Evolutionary conservation across 30 jellyfish, hydroid and myxozoan genomes (phyloP).

Genomic region (Cassiopea xamachana): DNA sequence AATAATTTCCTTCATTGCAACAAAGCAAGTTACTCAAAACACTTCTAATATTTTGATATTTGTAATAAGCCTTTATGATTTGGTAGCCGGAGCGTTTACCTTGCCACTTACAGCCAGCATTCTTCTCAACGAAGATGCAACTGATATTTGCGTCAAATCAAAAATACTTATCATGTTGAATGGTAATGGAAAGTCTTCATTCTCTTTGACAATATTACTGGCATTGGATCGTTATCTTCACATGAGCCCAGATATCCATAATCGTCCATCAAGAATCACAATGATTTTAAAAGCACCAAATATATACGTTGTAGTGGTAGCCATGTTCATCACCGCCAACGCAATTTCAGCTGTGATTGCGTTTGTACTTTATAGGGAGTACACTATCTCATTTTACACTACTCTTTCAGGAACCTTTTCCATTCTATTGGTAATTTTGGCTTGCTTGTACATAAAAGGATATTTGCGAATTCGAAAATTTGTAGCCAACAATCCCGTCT

Average conservation of each 20-base stretch:
- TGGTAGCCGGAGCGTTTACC: neutral
- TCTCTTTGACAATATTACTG: neutral
- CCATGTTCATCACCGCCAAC: neutral
- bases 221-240: conserved; percentile 15
- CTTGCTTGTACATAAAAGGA: neutral
- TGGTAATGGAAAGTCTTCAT: neutral
- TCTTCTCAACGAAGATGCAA: neutral
- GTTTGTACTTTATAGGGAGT: neutral
- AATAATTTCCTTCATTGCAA: neutral
- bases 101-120: conserved; percentile 12
- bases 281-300: neutral
- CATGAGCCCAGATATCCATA: conserved; percentile 5
- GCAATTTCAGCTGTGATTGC: neutral
- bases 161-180: neutral
- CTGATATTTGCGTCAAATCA: neutral
- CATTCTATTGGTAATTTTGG: neutral
- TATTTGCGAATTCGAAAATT: conserved; percentile 13
- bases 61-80: neutral
- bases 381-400: neutral
- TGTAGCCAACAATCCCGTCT: neutral
- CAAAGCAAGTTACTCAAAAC: conserved; percentile 6
- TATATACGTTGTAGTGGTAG: neutral
- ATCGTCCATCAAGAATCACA: neutral
- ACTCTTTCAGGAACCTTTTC: neutral
- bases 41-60: neutral